Base-by-base conservation (phyloP, 2,797 vertebrate species). In the Anguilla anguilla region DNA sequence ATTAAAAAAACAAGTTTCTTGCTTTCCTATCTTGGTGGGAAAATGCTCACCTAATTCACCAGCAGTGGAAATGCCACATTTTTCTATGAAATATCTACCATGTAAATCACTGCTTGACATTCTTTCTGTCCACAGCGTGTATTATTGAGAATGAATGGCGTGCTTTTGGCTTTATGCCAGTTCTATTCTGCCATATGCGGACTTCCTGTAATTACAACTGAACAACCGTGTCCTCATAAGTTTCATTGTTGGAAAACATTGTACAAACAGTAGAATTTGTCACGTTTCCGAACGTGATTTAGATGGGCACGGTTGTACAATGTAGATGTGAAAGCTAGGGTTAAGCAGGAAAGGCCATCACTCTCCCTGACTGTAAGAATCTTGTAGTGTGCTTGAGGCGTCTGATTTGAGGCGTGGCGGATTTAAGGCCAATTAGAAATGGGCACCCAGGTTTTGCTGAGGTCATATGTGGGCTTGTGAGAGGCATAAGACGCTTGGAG, bases 41-140 rank as follows among this genome's bases (percentile, higher is more conserved):
- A 79, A 43, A 79, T 43, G 35, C 74, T 43, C 74, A 79, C 13
- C 35, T 79, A 46, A 7, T 77, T 35, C 72, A 35, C 35, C 35
- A 39, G 10, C 74, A 43, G 15, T 79, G 74, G 74, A 39, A 79
- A 43, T 79, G 39, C 74, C 74, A 79, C 74, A 46, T 79, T 79
- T 79, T 22, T 43, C 74, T 22, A 46, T 43, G 35, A 79, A 79
- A 46, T 46, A 9, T 22, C 35, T 39, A 46, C 74, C 39, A 4
- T 22, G 15, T 79, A 19, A 79, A 43, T 79, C 74, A 19, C 15
- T 79, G 35, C 69, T 74, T 74, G 28, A 74, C n/a, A 74, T 74
- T 39, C 69, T 31, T 31, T 77, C 72, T 7, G n/a, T 10, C 39
- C 74, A 46, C 17, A 22, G 74, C 15, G 39, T 46, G 46, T 79